Evolutionary conservation across 1,140 invertebrate species (phyloP), one percentile per base, ranked within the genome.

Genomic region (Chrysoperla carnea): DNA sequence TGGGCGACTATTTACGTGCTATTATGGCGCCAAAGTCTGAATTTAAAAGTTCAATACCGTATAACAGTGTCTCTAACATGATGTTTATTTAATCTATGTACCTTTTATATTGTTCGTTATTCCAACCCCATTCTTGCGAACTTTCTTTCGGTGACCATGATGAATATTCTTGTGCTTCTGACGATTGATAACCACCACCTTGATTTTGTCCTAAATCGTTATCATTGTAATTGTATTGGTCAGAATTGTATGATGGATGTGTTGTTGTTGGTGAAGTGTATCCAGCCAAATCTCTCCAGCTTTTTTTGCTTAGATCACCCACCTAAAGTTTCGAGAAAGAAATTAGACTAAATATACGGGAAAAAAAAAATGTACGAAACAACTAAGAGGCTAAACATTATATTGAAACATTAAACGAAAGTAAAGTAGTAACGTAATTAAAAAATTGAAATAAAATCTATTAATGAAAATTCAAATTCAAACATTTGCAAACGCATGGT

Each of bases 241-340:
- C 51, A n/a, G 58, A 52, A 49, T 52, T 47, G 29, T 60, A 60
- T 36, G 57, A 57, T 33, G 48, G 59, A 45, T 60, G 60, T 46
- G 39, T 52, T 53, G 35, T 55, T 52, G 13, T 48, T 33, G 57
- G 55, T 35, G 61, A 59, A 6, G 61, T 75, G 39, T 56, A 67
- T 13, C 73, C 73, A 17, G 67, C 58, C 38, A 78, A 62, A 49
- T 80, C 76, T 44, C 68, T 70, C 77, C 78, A 82, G 38, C 79
- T 77, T 58, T 68, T 69, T 55, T 74, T 70, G 14, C 78, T 68
- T 17, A 82, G 60, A 56, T 83, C 78, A 43, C 73, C 67, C 37
- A 83, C 73, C 79, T 82, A 40, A 29, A 43, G 40, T 15, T 36
- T n/a, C 29, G 37, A 36, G 15, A 41, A 15, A 29, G 39, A 45